Base-by-base conservation (phyloP, 2,113 vertebrate species). In the Tachycineta bicolor region DNA sequence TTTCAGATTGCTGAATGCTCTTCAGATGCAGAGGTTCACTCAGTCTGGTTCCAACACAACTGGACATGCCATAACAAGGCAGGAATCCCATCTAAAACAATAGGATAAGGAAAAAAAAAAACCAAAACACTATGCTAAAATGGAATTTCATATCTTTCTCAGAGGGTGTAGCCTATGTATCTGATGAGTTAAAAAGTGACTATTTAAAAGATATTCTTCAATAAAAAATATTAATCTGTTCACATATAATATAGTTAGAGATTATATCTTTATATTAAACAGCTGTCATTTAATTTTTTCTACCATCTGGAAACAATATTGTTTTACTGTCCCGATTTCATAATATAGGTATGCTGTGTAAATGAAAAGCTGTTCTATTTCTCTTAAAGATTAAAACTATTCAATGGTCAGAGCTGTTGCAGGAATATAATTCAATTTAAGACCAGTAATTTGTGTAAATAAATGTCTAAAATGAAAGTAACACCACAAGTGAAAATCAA, bases 361-460 rank as follows among this genome's bases (percentile, higher is more conserved):
- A 95, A 85, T 34, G n/a, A 37, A 89, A 95, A 84, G 22, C 31
- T 69, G 37, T 10, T 96, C 58, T 87, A 82, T 86, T 96, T 93
- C 90, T 95, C 91, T 95, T 97, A 94, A 97, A 93, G 81, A 76
- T 81, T 95, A 60, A 90, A 97, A 94, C 26, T 95, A 77, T 69
- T 96, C 58, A 84, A 71, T 79, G 25, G 84, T 58, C 63, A 93
- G 86, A 93, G 83, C 34, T 95, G 37, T 88, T 94, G 87, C 47
- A 91, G 77, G 75, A 92, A 88, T 91, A 91, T 93, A 96, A 95
- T 96, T 97, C 50, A 95, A 97, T 97, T 97, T 97, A 95, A 86
- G 63, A 77, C 28, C 86, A 46, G 69, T 94, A 96, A 97, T 96
- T 97, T 97, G 75, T 93, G 96, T 96, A 97, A 97, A 97, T 96